Conservation (phyloP, 2,113 vertebrate species). For the Sakesphorus luctuosus region DNA sequence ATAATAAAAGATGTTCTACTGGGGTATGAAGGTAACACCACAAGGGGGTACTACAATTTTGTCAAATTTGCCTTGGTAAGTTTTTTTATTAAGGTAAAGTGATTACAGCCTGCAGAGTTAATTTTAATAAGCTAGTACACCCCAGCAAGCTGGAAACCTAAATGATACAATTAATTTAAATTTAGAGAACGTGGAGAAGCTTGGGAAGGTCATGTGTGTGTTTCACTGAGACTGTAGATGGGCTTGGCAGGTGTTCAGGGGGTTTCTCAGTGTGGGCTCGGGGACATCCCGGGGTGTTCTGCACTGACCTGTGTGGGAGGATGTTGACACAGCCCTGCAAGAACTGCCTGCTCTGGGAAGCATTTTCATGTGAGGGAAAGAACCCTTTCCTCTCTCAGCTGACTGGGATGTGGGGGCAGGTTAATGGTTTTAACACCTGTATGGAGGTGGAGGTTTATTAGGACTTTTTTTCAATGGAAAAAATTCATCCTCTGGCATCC, state of each 20-base stretch:
- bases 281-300: conserved; percentile 7
- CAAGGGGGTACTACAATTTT: conserved; percentile 77
- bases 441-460: neutral
- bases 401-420: neutral
- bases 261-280: conserved; percentile 33
- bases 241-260: conserved; percentile 44
- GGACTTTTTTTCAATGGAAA: neutral
- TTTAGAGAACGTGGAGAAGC: conserved; percentile 67
- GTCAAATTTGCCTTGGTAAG: conserved; percentile 76
- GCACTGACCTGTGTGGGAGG: conserved; percentile 56
- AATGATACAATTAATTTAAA: conserved; percentile 75
- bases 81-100: conserved; percentile 75
- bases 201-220: conserved; percentile 74
- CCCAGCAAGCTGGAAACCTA: conserved; percentile 74
- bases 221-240: conserved; percentile 49
- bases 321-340: neutral
- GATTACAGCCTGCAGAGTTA: conserved; percentile 77
- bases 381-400: neutral
- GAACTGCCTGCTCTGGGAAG: neutral
- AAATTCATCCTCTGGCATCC: neutral
- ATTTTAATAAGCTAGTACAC: conserved; percentile 80
- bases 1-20: conserved; percentile 54
- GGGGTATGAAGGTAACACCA: conserved; percentile 77
- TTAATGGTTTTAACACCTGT: neutral
- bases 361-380: conserved; percentile 8